phyloP scores from a whole-genome alignment of 2,797 vertebrate genomes.

The Falco concolor region DNA sequence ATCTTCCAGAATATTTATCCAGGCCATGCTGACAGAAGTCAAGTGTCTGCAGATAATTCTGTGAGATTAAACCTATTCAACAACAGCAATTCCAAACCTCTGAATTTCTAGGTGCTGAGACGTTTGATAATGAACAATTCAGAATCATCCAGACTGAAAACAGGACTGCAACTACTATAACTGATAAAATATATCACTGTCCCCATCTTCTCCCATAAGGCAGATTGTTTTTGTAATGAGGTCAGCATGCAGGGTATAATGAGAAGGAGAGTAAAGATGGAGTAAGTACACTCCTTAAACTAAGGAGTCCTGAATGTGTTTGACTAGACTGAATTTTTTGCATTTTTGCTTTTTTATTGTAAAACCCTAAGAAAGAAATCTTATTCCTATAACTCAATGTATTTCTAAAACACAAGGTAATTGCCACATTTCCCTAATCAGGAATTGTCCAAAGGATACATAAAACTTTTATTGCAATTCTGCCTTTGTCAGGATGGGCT shows the following conservation, averaged over 20 bases:
- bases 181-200: not conserved
- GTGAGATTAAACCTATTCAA: not conserved
- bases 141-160: not conserved
- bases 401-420: not conserved
- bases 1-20: not conserved
- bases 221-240: not conserved
- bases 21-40: not conserved
- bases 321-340: not conserved
- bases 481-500: not conserved
- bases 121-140: not conserved
- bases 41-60: not conserved
- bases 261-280: not conserved
- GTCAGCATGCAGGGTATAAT: not conserved
- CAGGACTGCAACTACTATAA: not conserved
- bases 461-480: not conserved
- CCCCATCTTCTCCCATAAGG: not conserved
- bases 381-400: not conserved
- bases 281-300: not conserved
- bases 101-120: not conserved
- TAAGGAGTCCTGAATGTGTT: not conserved
- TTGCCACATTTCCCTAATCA: not conserved
- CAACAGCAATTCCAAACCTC: not conserved
- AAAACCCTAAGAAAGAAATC: not conserved
- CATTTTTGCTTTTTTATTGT: not conserved
- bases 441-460: not conserved